Percentiles rank a stretch among this genome's conserved stretches.
These are phyloP conservation scores for Acanthosepion esculentum DNA, from an alignment of 2,888 invertebrate genomes.

Conservation along the genomic window DNA sequence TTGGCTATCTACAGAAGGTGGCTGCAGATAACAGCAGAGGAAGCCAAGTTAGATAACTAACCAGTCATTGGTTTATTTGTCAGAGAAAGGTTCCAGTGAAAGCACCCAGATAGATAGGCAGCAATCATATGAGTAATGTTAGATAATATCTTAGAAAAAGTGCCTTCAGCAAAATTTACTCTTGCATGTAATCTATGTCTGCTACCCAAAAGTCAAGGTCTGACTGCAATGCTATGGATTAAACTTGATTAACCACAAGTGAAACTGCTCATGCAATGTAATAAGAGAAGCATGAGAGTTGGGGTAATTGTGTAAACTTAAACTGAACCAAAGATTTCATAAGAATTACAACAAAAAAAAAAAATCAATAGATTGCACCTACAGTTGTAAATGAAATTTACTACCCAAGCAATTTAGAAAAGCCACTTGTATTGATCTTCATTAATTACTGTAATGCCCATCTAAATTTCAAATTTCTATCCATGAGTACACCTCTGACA, in stretches of 20 bases:
- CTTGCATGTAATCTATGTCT: neutral
- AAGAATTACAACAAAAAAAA: too few species aligned
- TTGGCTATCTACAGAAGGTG: conserved; percentile 1
- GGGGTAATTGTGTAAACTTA: neutral
- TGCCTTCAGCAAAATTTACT: neutral
- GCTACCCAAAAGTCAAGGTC: neutral
- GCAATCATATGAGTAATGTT: neutral
- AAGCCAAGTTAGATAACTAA: neutral
- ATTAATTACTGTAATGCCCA: neutral
- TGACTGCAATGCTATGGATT: neutral
- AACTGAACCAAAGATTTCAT: too few species aligned
- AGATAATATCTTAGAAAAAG: neutral
- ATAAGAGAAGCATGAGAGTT: neutral
- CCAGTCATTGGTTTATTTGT: neutral
- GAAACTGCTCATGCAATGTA: neutral
- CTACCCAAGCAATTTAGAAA: neutral
- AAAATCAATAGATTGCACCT: too few species aligned
- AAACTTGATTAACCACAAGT: neutral
- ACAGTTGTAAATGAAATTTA: too few species aligned
- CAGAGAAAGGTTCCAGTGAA: conserved; percentile 3
- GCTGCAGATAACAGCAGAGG: neutral
- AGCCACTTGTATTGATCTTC: neutral
- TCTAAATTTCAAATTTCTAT: neutral
- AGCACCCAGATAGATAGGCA: neutral
- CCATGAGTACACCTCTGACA: too few species aligned